Evolutionary conservation across 2,888 invertebrate genomes (phyloP).

Genomic region (Ptilodon capucinus): DNA sequence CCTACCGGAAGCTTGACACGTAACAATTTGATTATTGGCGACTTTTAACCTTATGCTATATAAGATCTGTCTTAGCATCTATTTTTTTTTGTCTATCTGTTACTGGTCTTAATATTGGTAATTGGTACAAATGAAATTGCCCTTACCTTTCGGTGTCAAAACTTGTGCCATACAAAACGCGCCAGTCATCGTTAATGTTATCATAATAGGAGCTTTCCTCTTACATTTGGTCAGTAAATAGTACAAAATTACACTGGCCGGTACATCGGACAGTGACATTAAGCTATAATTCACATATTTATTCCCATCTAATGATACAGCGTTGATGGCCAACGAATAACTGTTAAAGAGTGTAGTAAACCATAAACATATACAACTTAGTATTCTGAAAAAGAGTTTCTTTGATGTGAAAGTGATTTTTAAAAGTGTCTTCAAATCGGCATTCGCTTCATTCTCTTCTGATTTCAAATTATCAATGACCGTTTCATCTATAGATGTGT

Average conservation of each 20-base stretch:
- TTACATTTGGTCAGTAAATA: slow-evolving; percentile 75
- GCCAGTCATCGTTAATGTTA: slow-evolving; percentile 18
- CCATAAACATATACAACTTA: slow-evolving; percentile 56
- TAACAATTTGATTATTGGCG: too few species aligned
- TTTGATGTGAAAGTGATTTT: slow-evolving; percentile 39
- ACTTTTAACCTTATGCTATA: too few species aligned
- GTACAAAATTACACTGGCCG: slow-evolving; percentile 78
- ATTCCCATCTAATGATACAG: slow-evolving; percentile 87
- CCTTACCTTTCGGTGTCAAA: slow-evolving; percentile 18
- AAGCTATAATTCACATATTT: slow-evolving; percentile 88
- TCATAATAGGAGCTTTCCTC: slow-evolving; percentile 64
- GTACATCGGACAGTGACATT: slow-evolving; percentile 80
- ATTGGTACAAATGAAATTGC: neutral
- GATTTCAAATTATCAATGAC: slow-evolving; percentile 40
- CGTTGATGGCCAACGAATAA: slow-evolving; percentile 85
- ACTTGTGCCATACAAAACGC: slow-evolving; percentile 21
- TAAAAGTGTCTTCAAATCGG: slow-evolving; percentile 8
- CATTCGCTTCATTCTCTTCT: slow-evolving; percentile 29
- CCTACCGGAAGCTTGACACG: too few species aligned
- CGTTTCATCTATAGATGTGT: slow-evolving; percentile 43
- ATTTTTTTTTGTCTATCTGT: too few species aligned
- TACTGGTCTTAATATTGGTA: too few species aligned
- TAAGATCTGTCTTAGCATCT: too few species aligned
- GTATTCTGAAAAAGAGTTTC: slow-evolving; percentile 43
- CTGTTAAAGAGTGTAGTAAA: slow-evolving; percentile 69